A percentile compares a stretch with the other conserved stretches of the same genome.
These are phyloP conservation scores for Chelonus insularis DNA, from an alignment of 1,140 invertebrate species.

Conservation along the genomic window DNA sequence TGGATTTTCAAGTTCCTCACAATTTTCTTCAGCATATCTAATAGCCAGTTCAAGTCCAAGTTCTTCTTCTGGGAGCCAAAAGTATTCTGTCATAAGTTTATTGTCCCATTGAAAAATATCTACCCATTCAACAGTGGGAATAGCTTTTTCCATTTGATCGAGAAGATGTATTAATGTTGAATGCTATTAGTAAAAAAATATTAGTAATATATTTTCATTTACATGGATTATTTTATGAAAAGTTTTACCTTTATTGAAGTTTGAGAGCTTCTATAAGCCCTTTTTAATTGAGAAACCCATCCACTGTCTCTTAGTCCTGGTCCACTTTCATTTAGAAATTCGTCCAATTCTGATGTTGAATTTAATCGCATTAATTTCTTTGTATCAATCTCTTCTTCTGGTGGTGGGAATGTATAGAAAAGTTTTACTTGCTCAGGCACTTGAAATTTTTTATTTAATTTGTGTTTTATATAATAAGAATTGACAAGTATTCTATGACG, in stretches of 20 bases:
- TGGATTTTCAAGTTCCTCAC: constrained; percentile 34
- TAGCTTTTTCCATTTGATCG: constrained; percentile 54
- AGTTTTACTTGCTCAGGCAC: constrained; percentile 41
- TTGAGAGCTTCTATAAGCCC: constrained; percentile 43
- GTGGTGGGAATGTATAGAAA: constrained; percentile 46
- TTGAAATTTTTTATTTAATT: constrained; percentile 27
- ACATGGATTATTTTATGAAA: too few species aligned
- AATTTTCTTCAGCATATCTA: constrained; percentile 45
- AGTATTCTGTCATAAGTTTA: constrained; percentile 35
- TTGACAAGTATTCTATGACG: constrained; percentile 47
- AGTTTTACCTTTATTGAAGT: constrained; percentile 40
- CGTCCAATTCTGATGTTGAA: constrained; percentile 39
- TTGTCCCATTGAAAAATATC: constrained; percentile 50
- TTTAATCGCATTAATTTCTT: background rate
- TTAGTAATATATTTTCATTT: background rate
- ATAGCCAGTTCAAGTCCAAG: constrained; percentile 46
- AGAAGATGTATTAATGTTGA: constrained; percentile 44
- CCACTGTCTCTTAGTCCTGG: constrained; percentile 46
- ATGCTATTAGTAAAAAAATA: constrained; percentile 37
- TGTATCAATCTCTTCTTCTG: constrained; percentile 21
- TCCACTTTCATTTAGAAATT: constrained; percentile 43
- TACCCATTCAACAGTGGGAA: constrained; percentile 51
- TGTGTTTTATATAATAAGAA: constrained; percentile 44
- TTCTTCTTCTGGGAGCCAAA: constrained; percentile 51
- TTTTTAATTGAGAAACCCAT: constrained; percentile 49